Evolutionary conservation across 2,888 invertebrate species (phyloP), one percentile per base, ranked within the genome.

Genomic region (Tachina fera): DNA sequence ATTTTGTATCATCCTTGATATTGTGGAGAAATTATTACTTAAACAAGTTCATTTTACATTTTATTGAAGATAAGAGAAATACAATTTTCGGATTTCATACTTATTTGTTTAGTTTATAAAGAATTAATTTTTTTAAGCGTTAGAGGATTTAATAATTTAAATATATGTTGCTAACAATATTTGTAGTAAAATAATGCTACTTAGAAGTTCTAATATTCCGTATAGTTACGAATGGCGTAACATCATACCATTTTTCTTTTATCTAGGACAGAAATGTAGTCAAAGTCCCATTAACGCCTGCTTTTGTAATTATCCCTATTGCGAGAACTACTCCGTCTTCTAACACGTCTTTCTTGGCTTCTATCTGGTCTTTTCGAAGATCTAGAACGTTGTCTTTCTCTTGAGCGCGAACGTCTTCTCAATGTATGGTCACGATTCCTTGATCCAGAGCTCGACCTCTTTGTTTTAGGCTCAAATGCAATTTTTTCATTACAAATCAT

Each of bases 251-350:
- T 31, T 31, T 31, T 31, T 31, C 31, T 31, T 31, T 51, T 51
- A 16, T 9, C 16, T 51, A 8, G 3, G 16, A 6, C 13, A 31
- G 22, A 4, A 14, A 47, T 39, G 11, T 2, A 49, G 49, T 9
- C 22, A 39, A 3, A 58, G 6, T 51, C 31, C 31, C 31, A 5
- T 39, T 72, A 84, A 61, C 77, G 72, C 22, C 70, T 71, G 10
- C 22, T 65, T 9, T 63, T 75, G 19, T 82, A 43, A 31, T 67
- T 56, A 13, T 76, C 49, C n/a, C 56, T 72, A 47, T 83, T 82
- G 13, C 77, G 84, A 63, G 68, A 56, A 9, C 83, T 75, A 39
- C 83, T 87, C 13, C 87, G 58, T 11, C 83, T 84, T n/a, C 65
- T 75, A 11, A 88, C 87, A 51, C 43, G 72, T 14, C 45, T 45